Base-by-base conservation (phyloP, 1,140 invertebrate species). In the Cherax destructor region DNA sequence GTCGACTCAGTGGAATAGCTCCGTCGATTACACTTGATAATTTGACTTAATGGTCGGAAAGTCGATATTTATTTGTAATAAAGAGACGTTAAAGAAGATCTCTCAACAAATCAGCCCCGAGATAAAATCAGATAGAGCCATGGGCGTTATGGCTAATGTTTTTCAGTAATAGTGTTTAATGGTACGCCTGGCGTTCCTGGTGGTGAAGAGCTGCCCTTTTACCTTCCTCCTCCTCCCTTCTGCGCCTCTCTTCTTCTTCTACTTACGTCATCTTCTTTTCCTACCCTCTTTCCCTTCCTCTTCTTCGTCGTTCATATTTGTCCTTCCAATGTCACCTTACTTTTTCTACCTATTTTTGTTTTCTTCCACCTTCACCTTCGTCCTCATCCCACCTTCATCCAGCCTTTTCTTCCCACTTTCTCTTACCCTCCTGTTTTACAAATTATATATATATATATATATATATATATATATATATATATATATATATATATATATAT, bases 61-160 rank as follows among this genome's bases (percentile, higher is more conserved):
- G 7, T 56, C 7, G 52, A 61, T 52, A 83, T 61, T 59, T 83
- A 83, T 47, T 59, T 49, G 52, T 24, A 24, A 61, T 83, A 83
- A 59, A 83, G 80, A 83, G 80, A 83, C 52, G 24, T 24, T 83
- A 5, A 61, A 41, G 61, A 83, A 83, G 52, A 83, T 13, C 24
- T 56, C 6, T 9, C 80, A 83, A 83, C 80, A 83, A 83, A 7
- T 56, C 56, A 61, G 52, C 56, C 24, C n/a, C 52, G 52, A 61
- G 80, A 83, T 83, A 83, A 83, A 21, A 83, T 83, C 52, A n/a
- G 52, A 16, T 24, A 13, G 52, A 61, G 18, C n/a, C 52, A 30
- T 61, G 52, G 80, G 50, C n/a, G 80, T 61, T 83, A 65, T 83
- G 52, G 52, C n/a, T 83, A 24, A 83, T 83, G 80, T 9, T 52